Conservation (phyloP, 2,113 vertebrate genomes). For the Pongo pygmaeus region DNA sequence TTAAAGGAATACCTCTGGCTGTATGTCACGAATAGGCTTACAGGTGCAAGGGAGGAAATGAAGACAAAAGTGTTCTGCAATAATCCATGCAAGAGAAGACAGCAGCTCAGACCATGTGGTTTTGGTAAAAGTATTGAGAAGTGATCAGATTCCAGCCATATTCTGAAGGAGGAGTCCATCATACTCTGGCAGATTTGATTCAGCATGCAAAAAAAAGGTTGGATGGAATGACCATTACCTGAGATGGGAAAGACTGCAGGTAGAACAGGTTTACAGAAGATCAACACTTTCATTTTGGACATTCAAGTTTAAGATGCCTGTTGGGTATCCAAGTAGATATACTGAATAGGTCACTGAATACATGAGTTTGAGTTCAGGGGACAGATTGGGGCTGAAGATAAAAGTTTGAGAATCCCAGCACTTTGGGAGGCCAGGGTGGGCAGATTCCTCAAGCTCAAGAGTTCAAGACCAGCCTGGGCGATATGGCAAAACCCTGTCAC, state of each 20-base stretch:
- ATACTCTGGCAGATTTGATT: neutral
- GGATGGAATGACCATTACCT: neutral
- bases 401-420: neutral
- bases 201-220: neutral
- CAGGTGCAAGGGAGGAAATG: neutral
- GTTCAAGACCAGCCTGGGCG: too few relatives aligned
- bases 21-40: neutral
- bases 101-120: neutral
- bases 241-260: neutral
- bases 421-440: too few relatives aligned
- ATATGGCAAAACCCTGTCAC: too few relatives aligned
- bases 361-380: neutral
- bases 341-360: neutral
- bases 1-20: neutral
- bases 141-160: neutral
- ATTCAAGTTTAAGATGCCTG: neutral
- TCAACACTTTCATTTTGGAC: neutral
- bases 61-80: neutral
- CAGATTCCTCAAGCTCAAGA: too few relatives aligned
- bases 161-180: neutral
- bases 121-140: neutral
- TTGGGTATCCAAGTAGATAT: neutral
- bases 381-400: neutral
- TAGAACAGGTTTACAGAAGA: too few relatives aligned
- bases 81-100: neutral